Base-by-base conservation (phyloP, 2,888 invertebrate genomes). In the Watsonalla binaria region DNA sequence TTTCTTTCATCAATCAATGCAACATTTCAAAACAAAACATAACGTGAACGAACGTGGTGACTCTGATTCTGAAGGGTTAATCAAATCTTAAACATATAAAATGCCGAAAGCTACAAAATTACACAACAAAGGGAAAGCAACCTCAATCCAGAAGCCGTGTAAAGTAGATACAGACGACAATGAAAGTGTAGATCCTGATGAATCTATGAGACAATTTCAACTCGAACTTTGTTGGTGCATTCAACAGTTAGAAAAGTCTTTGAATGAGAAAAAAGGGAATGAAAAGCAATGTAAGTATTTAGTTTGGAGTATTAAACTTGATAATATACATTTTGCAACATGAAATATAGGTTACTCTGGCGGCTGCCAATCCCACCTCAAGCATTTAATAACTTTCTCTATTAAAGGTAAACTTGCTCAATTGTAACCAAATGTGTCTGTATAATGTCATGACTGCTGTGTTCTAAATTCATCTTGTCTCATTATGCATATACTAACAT, bases 141-240 rank as follows among this genome's bases (percentile, higher is more conserved):
- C 64, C 46, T 78, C 86, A 6, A 72, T 89, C 15, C 88, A 90
- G 62, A 90, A 90, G 59, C 71, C 80, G 24, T 80, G 72, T 55
- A 86, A 83, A 66, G 67, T 74, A 9, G 82, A 84, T 50, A 81
- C 76, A 61, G 79, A 80, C 46, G 67, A 60, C 15, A 58, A 76
- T 6, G 78, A 82, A 14, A 70, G 69, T 49, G 62, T 60, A 33
- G 80, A 84, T 54, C 78, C 82, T 0, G 88, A 87, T 53, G 92
- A 95, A 83, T 82, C 90, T 0, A 88, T 92, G 58, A 88, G 93
- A 76, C 94, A 94, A 74, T 95, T 95, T 71, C 94, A 96, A 77
- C 66, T 94, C n/a, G 96, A 96, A 79, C 80, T 96, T 6, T 94
- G 93, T 70, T 96, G 96, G 96, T 96, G 96, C 72, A 93, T 96